These are phyloP conservation scores for Dendroctonus valens DNA, from an alignment of 1,140 invertebrate species.

Conservation along the genomic window DNA sequence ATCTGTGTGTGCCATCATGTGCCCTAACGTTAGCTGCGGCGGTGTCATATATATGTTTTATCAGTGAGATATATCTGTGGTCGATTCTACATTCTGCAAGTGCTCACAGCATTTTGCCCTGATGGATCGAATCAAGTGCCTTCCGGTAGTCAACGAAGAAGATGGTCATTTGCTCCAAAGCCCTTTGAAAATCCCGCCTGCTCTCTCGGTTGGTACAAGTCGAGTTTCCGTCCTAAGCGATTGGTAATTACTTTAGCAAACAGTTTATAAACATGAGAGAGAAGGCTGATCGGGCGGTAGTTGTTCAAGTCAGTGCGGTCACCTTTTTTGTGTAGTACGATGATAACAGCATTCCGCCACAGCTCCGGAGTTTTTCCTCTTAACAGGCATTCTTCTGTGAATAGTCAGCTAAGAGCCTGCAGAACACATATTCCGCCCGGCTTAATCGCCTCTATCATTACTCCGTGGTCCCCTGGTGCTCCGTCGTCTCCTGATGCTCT, in stretches of 20 bases:
- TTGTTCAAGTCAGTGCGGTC: not conserved
- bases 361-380: conserved; percentile 1
- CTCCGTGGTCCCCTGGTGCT: not conserved
- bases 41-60: not conserved
- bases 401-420: not conserved
- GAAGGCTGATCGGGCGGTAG: not conserved
- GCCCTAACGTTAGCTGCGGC: not conserved
- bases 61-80: conserved; percentile 6
- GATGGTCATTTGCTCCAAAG: conserved; percentile 6
- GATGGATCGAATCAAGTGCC: conserved; percentile 9
- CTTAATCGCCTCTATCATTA: conserved; percentile 9
- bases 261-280: not conserved
- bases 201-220: conserved; percentile 20
- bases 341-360: not conserved
- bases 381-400: not conserved
- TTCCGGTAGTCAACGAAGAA: conserved; percentile 21
- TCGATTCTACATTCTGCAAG: conserved; percentile 4
- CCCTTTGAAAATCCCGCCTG: not conserved
- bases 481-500: not conserved
- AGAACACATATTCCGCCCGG: not conserved
- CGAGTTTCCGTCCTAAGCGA: conserved; percentile 22
- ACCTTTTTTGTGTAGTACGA: not conserved
- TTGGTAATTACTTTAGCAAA: conserved; percentile 15
- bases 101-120: conserved; percentile 6
- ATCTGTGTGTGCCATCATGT: not conserved